Percentiles rank a stretch among this genome's conserved stretches.
Conservation (phyloP, 2,113 vertebrate species). For the Phodopus roborovskii region DNA sequence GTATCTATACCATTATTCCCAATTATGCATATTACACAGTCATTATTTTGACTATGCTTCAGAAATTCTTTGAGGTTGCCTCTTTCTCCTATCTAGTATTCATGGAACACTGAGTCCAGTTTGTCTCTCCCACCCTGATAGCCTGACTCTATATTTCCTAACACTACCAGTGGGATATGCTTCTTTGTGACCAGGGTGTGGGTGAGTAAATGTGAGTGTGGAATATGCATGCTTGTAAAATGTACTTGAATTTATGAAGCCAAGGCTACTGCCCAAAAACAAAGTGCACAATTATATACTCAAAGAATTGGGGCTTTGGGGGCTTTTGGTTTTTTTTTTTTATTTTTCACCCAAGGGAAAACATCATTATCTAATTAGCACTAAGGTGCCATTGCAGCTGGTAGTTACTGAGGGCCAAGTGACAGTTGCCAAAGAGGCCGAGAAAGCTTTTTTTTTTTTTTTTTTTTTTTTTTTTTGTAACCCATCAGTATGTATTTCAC, state of each 20-base stretch:
- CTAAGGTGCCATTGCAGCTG: neutral
- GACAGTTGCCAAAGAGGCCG: neutral
- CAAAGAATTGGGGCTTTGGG: neutral
- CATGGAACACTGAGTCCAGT: neutral
- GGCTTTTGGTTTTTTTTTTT: too few species aligned
- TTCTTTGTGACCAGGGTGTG: conserved; percentile 5
- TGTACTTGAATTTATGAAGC: neutral
- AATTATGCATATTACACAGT: neutral
- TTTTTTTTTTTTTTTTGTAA: neutral
- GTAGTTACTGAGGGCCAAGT: neutral
- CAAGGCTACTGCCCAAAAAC: neutral
- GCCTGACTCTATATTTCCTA: neutral
- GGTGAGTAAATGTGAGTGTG: neutral
- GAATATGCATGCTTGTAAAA: neutral
- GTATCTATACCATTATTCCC: neutral
- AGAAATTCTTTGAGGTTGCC: conserved; percentile 3
- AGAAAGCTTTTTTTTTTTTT: neutral
- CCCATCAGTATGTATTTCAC: neutral
- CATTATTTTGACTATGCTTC: neutral
- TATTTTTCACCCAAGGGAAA: conserved; percentile 26
- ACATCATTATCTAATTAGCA: neutral
- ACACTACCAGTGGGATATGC: neutral
- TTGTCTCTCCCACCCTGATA: neutral
- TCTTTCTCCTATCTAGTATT: conserved; percentile 13
- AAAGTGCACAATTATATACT: neutral